These are phyloP conservation scores for Mayetiola destructor DNA, from an alignment of 2,888 invertebrate genomes.

Conservation along the genomic window DNA sequence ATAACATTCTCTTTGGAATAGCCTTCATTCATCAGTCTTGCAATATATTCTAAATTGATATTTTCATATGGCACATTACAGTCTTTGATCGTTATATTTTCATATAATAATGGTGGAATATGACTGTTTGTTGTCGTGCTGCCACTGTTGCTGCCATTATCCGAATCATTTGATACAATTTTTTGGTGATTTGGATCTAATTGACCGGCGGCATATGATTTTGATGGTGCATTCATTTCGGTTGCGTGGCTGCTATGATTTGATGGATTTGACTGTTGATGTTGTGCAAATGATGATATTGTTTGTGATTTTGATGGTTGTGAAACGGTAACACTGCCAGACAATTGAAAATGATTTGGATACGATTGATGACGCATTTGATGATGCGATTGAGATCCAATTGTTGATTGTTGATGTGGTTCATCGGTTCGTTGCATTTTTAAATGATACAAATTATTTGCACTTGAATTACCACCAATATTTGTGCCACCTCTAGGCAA, in stretches of 20 bases:
- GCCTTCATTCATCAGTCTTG: constrained; percentile 74
- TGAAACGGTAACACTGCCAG: neutral
- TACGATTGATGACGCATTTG: constrained; percentile 17
- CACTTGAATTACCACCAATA: no score
- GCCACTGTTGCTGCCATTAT: neutral
- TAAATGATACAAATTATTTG: constrained; percentile 20
- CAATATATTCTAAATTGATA: constrained; percentile 80
- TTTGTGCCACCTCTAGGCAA: constrained; percentile 14
- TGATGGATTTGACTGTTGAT: constrained; percentile 14
- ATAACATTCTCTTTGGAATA: constrained; percentile 84
- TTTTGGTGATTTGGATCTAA: constrained; percentile 11
- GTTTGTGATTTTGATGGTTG: constrained; percentile 16
- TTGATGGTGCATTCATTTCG: constrained; percentile 16
- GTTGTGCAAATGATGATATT: constrained; percentile 17
- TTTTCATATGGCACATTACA: constrained; percentile 63
- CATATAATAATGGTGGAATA: constrained; percentile 29
- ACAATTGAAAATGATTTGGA: neutral
- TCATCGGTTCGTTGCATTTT: constrained; percentile 17
- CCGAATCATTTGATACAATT: neutral
- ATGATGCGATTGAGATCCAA: no score
- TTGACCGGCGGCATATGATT: constrained; percentile 18
- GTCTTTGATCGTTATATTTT: constrained; percentile 37
- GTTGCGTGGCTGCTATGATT: neutral
- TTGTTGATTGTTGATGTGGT: neutral
- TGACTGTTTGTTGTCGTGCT: neutral